Conservation (phyloP, 2,888 invertebrate genomes). For the Macrosiphum euphorbiae region DNA sequence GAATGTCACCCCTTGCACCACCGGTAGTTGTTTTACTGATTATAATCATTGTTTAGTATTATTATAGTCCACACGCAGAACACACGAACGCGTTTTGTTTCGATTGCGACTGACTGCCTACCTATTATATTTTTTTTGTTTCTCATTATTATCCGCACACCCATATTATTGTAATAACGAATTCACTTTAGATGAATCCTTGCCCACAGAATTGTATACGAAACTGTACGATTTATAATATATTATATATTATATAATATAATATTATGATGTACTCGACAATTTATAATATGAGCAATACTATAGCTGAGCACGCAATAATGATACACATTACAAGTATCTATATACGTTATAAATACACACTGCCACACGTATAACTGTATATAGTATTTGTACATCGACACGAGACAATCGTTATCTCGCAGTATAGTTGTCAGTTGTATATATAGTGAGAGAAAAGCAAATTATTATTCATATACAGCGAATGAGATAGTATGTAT, state of each 20-base stretch:
- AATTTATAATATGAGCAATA: background rate
- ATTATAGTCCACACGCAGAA: background rate
- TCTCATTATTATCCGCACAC: background rate
- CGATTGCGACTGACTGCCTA: background rate
- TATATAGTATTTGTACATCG: background rate
- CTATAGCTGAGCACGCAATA: background rate
- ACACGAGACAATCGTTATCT: background rate
- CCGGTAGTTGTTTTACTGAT: background rate
- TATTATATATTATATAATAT: no score
- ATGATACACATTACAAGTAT: background rate
- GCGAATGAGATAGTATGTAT: background rate
- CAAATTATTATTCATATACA: background rate
- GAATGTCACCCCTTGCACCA: background rate
- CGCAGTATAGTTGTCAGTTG: background rate
- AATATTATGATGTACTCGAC: background rate
- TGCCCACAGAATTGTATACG: background rate
- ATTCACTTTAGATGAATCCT: background rate
- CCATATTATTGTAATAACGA: background rate
- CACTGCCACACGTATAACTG: background rate
- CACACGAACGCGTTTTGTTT: background rate
- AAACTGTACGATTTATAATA: background rate
- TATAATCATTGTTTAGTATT: background rate
- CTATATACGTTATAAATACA: background rate
- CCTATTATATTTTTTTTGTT: background rate
- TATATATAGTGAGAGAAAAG: background rate